Evolutionary conservation across 2,888 invertebrate genomes (phyloP).

Genomic region (Cataglyphis rosenhaueri): DNA sequence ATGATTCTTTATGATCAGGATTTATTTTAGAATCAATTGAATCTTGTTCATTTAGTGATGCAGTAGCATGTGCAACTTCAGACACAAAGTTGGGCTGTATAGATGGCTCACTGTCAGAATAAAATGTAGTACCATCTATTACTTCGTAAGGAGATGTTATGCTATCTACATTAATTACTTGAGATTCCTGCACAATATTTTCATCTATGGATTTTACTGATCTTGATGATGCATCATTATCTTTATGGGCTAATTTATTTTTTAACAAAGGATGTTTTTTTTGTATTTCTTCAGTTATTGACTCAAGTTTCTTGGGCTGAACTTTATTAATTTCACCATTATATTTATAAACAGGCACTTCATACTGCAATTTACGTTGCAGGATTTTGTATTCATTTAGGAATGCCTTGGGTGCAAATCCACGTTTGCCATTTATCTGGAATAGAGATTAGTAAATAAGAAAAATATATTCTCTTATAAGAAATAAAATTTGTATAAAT

Average conservation of each 20-base stretch:
- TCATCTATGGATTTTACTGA: neutral
- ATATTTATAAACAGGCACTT: conserved; percentile 56
- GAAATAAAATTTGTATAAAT: neutral
- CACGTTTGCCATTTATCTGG: conserved; percentile 88
- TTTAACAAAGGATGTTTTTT: conserved; percentile 1
- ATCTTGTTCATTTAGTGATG: conserved; percentile 46
- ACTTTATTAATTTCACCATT: conserved; percentile 10
- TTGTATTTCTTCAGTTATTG: neutral
- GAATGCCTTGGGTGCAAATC: conserved; percentile 88
- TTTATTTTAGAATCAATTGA: neutral
- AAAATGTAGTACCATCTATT: conserved; percentile 90
- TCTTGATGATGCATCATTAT: neutral
- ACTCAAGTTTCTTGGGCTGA: neutral
- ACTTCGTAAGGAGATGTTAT: conserved; percentile 84
- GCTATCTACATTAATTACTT: conserved; percentile 2
- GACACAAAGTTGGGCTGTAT: conserved; percentile 35
- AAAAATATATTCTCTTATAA: neutral
- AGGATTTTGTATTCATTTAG: conserved; percentile 88
- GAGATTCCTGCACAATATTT: conserved; percentile 27
- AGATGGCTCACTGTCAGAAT: conserved; percentile 46
- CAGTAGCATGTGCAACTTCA: conserved; percentile 28
- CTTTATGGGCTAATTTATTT: neutral
- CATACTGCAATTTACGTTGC: conserved; percentile 69
- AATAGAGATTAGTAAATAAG: conserved; percentile 46
- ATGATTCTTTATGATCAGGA: conserved; percentile 4